These are phyloP conservation scores for Dryococelus australis DNA, from an alignment of 2,888 invertebrate species.

Conservation along the genomic window DNA sequence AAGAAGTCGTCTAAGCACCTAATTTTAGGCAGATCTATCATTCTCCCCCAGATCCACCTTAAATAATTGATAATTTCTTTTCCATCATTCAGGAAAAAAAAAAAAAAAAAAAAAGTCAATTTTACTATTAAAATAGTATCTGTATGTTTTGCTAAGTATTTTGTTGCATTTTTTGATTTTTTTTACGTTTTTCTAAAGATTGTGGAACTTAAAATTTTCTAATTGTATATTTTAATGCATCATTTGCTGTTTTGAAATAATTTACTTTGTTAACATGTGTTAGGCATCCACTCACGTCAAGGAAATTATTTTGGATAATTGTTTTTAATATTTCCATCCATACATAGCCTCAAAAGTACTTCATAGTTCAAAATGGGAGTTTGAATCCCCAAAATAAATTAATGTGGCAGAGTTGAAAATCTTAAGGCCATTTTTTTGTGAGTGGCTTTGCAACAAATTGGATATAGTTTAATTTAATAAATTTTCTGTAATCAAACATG, in stretches of 20 bases:
- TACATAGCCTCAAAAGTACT: neutral
- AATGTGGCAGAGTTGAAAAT: too few species aligned
- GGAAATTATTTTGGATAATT: neutral
- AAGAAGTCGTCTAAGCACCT: conserved; percentile 33
- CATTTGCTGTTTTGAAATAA: neutral
- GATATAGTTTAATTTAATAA: too few species aligned
- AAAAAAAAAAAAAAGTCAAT: neutral
- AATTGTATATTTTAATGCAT: neutral
- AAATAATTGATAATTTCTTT: neutral
- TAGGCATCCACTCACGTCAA: neutral
- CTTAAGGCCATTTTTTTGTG: too few species aligned
- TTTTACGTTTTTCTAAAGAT: neutral
- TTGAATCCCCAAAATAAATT: too few species aligned
- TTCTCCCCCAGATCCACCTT: neutral
- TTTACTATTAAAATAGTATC: neutral
- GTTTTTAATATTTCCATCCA: neutral
- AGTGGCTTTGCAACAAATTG: too few species aligned
- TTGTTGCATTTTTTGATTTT: neutral
- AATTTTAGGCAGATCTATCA: neutral
- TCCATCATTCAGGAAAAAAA: neutral
- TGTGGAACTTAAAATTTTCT: neutral
- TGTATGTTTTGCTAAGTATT: neutral
- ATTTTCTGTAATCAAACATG: too few species aligned
- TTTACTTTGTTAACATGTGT: neutral
- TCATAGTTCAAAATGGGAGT: neutral